Conservation (phyloP, 2,888 invertebrate genomes). For the Polymixis flavicincta region DNA sequence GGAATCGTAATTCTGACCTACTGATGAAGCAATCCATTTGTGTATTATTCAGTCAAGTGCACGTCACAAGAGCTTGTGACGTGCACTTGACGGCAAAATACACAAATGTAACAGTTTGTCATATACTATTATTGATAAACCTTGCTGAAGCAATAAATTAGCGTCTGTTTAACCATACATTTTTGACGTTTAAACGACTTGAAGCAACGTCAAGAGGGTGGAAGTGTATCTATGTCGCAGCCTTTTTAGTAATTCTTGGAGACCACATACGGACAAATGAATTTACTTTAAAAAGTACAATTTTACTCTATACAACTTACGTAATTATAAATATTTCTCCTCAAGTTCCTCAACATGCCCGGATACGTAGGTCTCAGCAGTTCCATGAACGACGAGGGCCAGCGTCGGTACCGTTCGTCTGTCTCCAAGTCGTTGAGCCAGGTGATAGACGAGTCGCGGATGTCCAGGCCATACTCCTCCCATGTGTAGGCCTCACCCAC, state of each 20-base stretch:
- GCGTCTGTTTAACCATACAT: background rate
- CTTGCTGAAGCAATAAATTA: background rate
- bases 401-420: slow-evolving; percentile 96
- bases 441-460: slow-evolving; percentile 97
- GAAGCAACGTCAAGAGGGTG: background rate
- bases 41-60: background rate
- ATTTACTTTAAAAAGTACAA: background rate
- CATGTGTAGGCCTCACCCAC: slow-evolving; percentile 90
- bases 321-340: slow-evolving; percentile 96
- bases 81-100: too few relatives aligned
- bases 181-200: background rate
- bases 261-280: too few relatives aligned
- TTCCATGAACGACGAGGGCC: slow-evolving; percentile 97
- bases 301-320: slow-evolving; percentile 82
- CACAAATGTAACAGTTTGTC: too few relatives aligned
- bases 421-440: slow-evolving; percentile 99
- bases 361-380: slow-evolving; percentile 99
- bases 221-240: too few relatives aligned
- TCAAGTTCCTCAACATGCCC: slow-evolving; percentile 97
- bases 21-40: background rate
- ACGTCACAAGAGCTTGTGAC: too few relatives aligned
- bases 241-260: background rate
- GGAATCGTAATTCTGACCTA: background rate
- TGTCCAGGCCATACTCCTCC: slow-evolving; percentile 97
- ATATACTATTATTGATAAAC: background rate